phyloP scores from a whole-genome alignment of 2,113 vertebrate species.

The Aegotheles bennettii region DNA sequence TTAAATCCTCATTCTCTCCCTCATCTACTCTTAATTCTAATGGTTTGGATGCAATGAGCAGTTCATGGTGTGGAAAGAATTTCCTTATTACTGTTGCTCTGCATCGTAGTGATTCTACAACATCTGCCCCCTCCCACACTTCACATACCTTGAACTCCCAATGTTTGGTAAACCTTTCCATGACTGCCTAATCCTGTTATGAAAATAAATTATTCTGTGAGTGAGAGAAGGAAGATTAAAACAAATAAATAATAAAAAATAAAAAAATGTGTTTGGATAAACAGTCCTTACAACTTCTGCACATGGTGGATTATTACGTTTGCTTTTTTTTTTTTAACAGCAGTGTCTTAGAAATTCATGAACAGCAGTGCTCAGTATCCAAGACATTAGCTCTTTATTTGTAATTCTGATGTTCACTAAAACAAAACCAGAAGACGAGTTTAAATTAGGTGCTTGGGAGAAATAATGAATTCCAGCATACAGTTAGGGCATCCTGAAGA shows the following conservation, averaged over 20 bases:
- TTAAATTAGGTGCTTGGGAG: constrained; percentile 18
- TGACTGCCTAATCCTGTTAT: constrained; percentile 77
- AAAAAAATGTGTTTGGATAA: constrained; percentile 53
- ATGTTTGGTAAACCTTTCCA: constrained; percentile 59
- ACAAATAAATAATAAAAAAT: neutral
- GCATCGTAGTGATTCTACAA: constrained; percentile 44
- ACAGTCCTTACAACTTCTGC: constrained; percentile 67
- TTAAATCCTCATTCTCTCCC: constrained; percentile 70
- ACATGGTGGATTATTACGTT: constrained; percentile 11
- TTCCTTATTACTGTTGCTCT: constrained; percentile 28
- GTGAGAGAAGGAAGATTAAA: constrained; percentile 70
- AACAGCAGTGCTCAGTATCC: constrained; percentile 44
- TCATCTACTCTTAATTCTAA: constrained; percentile 59
- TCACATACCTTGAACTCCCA: constrained; percentile 73
- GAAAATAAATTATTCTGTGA: constrained; percentile 67
- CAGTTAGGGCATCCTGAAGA: constrained; percentile 38
- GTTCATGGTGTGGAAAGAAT: neutral
- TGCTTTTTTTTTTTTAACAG: neutral
- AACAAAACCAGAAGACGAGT: constrained; percentile 7
- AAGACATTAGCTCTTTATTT: constrained; percentile 53
- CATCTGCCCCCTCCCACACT: constrained; percentile 70
- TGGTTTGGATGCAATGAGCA: constrained; percentile 49
- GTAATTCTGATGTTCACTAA: constrained; percentile 14
- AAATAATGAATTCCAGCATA: constrained; percentile 43
- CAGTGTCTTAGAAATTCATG: constrained; percentile 29